phyloP scores from a whole-genome alignment of 2,888 invertebrate species.

The Lampropteryx suffumata region DNA sequence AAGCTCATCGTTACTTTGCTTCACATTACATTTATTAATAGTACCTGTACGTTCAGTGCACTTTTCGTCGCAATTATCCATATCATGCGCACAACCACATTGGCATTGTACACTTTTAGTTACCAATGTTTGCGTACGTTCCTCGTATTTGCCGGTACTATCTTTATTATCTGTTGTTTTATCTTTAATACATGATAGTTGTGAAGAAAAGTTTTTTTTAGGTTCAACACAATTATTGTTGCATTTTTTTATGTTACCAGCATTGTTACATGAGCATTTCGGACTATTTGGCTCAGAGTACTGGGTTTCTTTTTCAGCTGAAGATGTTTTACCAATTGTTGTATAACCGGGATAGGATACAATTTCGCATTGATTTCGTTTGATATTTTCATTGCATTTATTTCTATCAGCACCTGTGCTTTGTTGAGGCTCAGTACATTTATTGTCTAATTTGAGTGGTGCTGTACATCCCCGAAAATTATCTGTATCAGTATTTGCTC shows the following conservation, averaged over 20 bases:
- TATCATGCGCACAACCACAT: not conserved
- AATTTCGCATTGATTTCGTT: constrained; percentile 2
- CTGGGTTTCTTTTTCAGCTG: constrained; percentile 22
- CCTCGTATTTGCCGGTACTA: not conserved
- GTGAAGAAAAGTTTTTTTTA: not conserved
- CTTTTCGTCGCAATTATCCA: not conserved
- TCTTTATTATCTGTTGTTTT: too few relatives aligned
- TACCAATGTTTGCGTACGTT: not conserved
- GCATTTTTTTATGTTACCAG: constrained; percentile 5
- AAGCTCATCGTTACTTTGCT: not conserved
- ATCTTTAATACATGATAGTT: not conserved
- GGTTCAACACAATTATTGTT: not conserved
- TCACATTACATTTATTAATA: constrained; percentile 1
- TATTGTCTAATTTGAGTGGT: not conserved
- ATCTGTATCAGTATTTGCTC: constrained; percentile 55
- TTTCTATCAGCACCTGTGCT: constrained; percentile 1
- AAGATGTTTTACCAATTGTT: not conserved
- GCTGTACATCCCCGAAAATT: constrained; percentile 28
- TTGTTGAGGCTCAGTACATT: constrained; percentile 3
- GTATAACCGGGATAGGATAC: not conserved
- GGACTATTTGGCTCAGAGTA: constrained; percentile 12
- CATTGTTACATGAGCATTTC: constrained; percentile 14
- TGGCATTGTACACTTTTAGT: not conserved
- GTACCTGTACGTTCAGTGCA: not conserved
- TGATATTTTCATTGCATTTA: constrained; percentile 5